Base-by-base conservation (phyloP, 2,888 invertebrate genomes). In the Eupithecia subfuscata region DNA sequence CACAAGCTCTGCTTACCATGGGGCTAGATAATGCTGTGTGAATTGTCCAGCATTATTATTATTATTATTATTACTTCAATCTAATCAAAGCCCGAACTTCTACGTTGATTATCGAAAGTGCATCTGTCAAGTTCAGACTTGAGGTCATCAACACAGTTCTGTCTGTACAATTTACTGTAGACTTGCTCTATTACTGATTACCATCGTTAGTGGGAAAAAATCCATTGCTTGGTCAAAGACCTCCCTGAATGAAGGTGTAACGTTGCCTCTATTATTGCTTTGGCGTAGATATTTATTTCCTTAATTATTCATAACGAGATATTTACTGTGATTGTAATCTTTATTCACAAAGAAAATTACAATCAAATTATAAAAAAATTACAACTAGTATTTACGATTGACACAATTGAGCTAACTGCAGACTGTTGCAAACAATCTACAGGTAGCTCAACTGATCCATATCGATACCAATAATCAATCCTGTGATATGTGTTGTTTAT, bases 111-210 rank as follows among this genome's bases (percentile, higher is more conserved):
- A 56, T 73, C 69, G 16, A 73, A 69, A 64, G 73, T 69, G 71
- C 37, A 71, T 52, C n/a, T 64, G 69, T 52, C 40, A 71, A 71
- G 75, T 75, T 75, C 43, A 75, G 64, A 69, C 64, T 43, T 9
- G 52, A 25, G 71, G 69, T 69, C 71, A 63, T 75, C 56, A 71
- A 40, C 71, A 52, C 67, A 63, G 45, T 60, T 70, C 14, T 30
- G n/a, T 48, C 18, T 18, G 30, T 18, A 30, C 63, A 64, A 34
- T 18, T 34, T 8, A 34, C 22, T 34, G 30, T 63, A 63, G 30
- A 63, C 63, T n/a, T 34, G 30, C 63, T 60, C 60, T 60, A 56
- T 56, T 22, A 56, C 60, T 6, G 14, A 60, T 60, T 22, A 14
- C 60, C 60, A 60, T 56, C 56, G 22, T 56, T 56, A 22, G 60